phyloP scores from a whole-genome alignment of 1,140 invertebrate genomes.

The Lasioglossum baleicum region DNA sequence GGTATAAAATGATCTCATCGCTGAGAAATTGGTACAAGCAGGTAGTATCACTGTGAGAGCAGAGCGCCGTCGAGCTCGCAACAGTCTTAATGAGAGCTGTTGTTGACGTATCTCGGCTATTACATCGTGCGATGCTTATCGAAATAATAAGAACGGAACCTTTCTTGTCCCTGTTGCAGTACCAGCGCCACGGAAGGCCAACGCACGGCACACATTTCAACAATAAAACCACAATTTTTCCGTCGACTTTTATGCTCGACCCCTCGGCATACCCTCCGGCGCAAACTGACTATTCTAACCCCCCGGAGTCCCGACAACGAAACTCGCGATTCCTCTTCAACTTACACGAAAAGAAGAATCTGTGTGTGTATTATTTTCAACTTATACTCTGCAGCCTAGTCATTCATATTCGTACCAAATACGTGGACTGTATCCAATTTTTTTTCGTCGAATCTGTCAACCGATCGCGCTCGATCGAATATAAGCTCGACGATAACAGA shows the following conservation, averaged over 20 bases:
- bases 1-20: slow-evolving; percentile 38
- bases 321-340: no score
- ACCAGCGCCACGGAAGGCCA: slow-evolving; percentile 10
- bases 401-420: no score
- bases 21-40: slow-evolving; percentile 36
- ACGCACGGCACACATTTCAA: slow-evolving; percentile 11
- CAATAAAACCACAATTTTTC: neutral
- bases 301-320: no score
- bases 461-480: no score
- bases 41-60: slow-evolving; percentile 26
- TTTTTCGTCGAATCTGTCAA: no score
- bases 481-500: no score
- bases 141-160: slow-evolving; percentile 34
- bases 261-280: no score
- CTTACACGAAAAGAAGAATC: no score
- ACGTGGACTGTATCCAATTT: no score
- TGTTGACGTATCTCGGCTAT: slow-evolving; percentile 23
- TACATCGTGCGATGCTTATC: slow-evolving; percentile 42
- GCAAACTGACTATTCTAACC: neutral
- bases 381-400: no score
- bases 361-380: no score
- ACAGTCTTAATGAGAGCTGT: slow-evolving; percentile 31
- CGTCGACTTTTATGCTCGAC: no score
- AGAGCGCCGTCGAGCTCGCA: neutral
- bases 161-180: slow-evolving; percentile 11